These are phyloP conservation scores for Parazoanthus darwini DNA, from an alignment of 92 coral and sea anemone species.

Conservation along the genomic window DNA sequence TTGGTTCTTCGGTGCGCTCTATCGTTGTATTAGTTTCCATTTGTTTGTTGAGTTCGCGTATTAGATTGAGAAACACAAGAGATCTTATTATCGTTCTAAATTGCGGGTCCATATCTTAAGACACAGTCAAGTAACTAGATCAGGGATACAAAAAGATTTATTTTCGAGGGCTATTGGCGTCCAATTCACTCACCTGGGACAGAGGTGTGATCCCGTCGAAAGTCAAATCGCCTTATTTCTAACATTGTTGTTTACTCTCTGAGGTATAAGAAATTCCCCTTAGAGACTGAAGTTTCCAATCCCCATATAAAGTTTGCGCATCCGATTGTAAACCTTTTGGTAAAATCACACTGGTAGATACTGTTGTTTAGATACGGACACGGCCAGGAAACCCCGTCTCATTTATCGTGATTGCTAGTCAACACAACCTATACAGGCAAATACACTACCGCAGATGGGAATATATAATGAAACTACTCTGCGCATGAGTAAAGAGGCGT, in stretches of 20 bases:
- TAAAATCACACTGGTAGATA: neutral
- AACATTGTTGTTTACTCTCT: neutral
- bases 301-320: neutral
- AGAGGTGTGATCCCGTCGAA: neutral
- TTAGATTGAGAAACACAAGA: neutral
- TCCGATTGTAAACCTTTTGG: neutral
- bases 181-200: neutral
- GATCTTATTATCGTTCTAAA: neutral
- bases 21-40: neutral
- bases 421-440: slow-evolving; percentile 13
- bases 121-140: neutral
- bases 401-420: slow-evolving; percentile 1
- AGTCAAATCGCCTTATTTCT: neutral
- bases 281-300: neutral
- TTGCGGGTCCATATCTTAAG: neutral
- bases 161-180: neutral
- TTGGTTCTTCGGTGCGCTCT: neutral
- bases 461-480: neutral
- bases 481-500: slow-evolving; percentile 14
- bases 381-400: neutral
- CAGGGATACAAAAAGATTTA: neutral
- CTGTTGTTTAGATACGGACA: neutral
- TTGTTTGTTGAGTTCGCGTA: neutral
- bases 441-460: slow-evolving; percentile 12
- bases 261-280: neutral